A percentile compares a stretch with the other conserved stretches of the same genome.
These are phyloP conservation scores for Montipora sp. DNA, from an alignment of 64 coral and sea anemone species.

Conservation along the genomic window DNA sequence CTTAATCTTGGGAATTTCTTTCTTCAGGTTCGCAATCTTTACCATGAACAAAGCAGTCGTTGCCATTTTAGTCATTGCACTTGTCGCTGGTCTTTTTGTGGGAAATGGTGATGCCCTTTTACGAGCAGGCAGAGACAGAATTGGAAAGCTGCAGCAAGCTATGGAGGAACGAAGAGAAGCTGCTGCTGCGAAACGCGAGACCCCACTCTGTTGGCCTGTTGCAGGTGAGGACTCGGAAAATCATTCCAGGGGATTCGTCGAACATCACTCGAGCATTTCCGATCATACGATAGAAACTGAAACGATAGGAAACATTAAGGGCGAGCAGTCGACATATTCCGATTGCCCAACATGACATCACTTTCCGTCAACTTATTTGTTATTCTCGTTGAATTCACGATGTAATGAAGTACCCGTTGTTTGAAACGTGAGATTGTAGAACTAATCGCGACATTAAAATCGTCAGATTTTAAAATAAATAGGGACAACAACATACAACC, in stretches of 20 bases:
- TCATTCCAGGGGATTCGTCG: background rate
- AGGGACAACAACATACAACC: too few species aligned
- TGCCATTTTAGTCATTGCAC: background rate
- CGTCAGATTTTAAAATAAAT: too few species aligned
- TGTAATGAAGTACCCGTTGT: too few species aligned
- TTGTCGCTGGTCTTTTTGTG: conserved; percentile 1
- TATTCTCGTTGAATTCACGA: too few species aligned
- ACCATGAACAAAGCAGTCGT: conserved; percentile 23
- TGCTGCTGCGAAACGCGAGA: background rate
- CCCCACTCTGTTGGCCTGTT: background rate
- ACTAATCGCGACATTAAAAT: too few species aligned
- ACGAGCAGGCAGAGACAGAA: background rate
- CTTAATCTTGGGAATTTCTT: background rate
- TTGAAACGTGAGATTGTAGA: too few species aligned
- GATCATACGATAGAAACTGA: too few species aligned
- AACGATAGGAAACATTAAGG: too few species aligned
- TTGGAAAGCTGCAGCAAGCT: background rate
- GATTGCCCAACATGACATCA: too few species aligned
- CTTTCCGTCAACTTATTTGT: too few species aligned
- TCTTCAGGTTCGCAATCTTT: background rate
- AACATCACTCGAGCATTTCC: too few species aligned
- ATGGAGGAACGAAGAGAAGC: background rate
- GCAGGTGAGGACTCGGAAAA: background rate
- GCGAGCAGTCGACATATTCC: too few species aligned
- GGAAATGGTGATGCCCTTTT: background rate